phyloP scores from a whole-genome alignment of 2,797 vertebrate genomes.

The Lutjanus argentimaculatus region DNA sequence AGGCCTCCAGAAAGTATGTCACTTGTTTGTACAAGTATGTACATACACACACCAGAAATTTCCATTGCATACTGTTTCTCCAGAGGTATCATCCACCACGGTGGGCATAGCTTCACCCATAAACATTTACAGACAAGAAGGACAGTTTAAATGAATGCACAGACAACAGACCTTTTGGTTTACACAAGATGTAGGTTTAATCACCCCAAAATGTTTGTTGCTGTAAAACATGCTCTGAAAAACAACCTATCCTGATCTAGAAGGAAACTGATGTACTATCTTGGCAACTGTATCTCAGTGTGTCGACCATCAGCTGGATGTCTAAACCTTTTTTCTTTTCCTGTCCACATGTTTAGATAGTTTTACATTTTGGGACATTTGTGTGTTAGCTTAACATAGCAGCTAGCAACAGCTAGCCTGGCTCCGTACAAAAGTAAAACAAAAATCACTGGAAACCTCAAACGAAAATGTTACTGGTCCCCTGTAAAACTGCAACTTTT shows the following conservation, averaged over 20 bases:
- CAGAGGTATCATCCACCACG: conserved; percentile 12
- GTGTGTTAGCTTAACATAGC: no score
- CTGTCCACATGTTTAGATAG: neutral
- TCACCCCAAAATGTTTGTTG: conserved; percentile 26
- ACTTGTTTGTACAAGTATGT: conserved; percentile 67
- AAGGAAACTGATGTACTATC: neutral
- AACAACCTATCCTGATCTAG: neutral
- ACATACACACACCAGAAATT: conserved; percentile 44
- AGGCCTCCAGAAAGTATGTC: conserved; percentile 65
- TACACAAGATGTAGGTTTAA: neutral
- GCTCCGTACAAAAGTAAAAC: no score
- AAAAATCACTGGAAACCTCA: no score
- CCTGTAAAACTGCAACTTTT: no score
- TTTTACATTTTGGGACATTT: neutral
- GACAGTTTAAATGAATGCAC: conserved; percentile 41
- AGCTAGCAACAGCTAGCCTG: no score
- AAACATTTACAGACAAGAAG: conserved; percentile 49
- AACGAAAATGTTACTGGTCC: no score
- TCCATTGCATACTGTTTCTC: conserved; percentile 27
- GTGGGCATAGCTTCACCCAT: conserved; percentile 13
- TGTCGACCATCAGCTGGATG: neutral
- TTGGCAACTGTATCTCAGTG: neutral
- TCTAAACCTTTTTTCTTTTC: neutral
- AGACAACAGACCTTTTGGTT: conserved; percentile 33
- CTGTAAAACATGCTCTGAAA: conserved; percentile 19